A percentile compares a stretch with the other conserved stretches of the same genome.
Conservation (phyloP, 1,140 invertebrate genomes). For the Drosophila miranda region DNA sequence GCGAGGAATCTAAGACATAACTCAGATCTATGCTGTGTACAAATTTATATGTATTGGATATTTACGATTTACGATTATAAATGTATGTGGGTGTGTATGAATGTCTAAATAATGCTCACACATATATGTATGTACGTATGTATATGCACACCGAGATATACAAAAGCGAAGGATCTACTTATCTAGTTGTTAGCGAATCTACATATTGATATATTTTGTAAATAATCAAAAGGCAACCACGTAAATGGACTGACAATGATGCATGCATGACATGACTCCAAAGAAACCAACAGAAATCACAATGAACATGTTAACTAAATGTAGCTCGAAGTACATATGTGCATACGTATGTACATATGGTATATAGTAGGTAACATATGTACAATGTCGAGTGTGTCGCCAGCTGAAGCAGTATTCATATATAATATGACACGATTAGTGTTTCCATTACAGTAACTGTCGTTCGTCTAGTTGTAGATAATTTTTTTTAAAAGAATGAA, state of each 20-base stretch:
- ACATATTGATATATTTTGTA: constrained; percentile 49
- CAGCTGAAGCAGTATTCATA: constrained; percentile 74
- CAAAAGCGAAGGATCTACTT: constrained; percentile 25
- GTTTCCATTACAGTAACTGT: constrained; percentile 72
- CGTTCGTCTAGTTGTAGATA: constrained; percentile 74
- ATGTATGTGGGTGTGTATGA: constrained; percentile 10
- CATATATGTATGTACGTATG: constrained; percentile 40
- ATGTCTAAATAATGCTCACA: constrained; percentile 38
- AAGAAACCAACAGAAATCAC: constrained; percentile 32
- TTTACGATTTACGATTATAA: constrained; percentile 40
- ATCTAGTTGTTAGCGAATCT: constrained; percentile 59
- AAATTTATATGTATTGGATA: constrained; percentile 70
- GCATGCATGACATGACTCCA: constrained; percentile 26
- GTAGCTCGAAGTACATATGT: constrained; percentile 51
- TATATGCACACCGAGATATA: constrained; percentile 34
- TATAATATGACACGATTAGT: constrained; percentile 66
- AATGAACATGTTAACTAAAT: constrained; percentile 74
- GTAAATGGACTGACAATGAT: constrained; percentile 63
- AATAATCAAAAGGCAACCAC: constrained; percentile 48
- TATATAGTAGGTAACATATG: not conserved
- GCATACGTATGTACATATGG: constrained; percentile 2
- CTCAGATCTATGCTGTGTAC: constrained; percentile 70
- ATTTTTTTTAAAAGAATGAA: constrained; percentile 61
- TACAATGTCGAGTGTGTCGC: constrained; percentile 35
- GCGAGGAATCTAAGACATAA: constrained; percentile 63